Conservation (phyloP, 2,888 invertebrate genomes). For the Tanypteryx hageni region DNA sequence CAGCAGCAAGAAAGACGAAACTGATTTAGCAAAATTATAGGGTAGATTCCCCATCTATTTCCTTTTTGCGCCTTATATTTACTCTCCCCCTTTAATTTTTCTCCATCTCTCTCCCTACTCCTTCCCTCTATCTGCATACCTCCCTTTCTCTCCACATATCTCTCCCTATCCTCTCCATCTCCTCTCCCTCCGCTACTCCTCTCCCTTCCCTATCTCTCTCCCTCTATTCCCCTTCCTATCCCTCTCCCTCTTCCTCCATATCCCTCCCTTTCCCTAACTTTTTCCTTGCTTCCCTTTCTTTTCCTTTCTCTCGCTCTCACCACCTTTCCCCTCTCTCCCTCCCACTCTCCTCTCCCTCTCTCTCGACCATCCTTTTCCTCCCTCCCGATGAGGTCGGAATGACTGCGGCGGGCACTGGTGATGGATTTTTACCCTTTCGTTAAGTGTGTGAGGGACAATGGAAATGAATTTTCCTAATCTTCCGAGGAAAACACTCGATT, state of each 20-base stretch:
- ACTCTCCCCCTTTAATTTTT: constrained; percentile 1
- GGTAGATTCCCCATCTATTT: background rate
- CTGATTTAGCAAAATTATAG: too few relatives aligned
- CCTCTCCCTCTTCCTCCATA: background rate
- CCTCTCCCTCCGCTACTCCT: background rate
- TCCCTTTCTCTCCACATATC: constrained; percentile 6
- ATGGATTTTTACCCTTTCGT: background rate
- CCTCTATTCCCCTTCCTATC: background rate
- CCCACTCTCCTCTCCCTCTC: background rate
- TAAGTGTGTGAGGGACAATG: too few relatives aligned
- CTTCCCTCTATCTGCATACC: background rate
- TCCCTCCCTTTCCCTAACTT: background rate
- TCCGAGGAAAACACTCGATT: too few relatives aligned
- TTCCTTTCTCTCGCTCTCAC: background rate
- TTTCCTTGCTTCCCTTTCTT: background rate
- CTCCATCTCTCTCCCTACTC: background rate
- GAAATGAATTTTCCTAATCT: too few relatives aligned
- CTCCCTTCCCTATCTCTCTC: background rate
- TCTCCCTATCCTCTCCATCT: background rate
- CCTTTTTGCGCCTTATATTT: background rate
- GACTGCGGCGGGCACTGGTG: background rate
- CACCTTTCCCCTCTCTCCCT: background rate
- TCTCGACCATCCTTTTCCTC: background rate
- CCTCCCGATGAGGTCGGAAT: background rate
- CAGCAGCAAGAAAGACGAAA: too few relatives aligned